phyloP scores from a whole-genome alignment of 2,797 vertebrate species.

The Anguilla megastoma region DNA sequence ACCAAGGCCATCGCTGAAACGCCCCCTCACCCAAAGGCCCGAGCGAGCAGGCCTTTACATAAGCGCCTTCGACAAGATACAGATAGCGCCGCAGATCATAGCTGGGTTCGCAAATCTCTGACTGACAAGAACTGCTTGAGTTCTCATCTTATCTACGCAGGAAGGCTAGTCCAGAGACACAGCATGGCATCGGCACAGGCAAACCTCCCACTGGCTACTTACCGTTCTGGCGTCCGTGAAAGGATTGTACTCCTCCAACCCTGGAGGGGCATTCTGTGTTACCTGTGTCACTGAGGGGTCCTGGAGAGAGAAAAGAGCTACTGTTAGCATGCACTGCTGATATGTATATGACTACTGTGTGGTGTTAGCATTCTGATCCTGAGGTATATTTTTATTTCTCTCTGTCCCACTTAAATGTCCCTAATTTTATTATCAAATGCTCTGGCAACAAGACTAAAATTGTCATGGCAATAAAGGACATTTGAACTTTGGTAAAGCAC shows the following conservation, averaged over 20 bases:
- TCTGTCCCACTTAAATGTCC: too few relatives aligned
- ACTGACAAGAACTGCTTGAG: background rate
- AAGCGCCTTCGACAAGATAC: background rate
- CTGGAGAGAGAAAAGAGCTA: conserved; percentile 64
- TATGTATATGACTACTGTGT: background rate
- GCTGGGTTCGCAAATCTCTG: background rate
- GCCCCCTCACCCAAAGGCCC: background rate
- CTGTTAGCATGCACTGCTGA: background rate
- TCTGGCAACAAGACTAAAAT: too few relatives aligned
- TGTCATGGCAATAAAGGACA: too few relatives aligned
- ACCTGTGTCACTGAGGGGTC: conserved; percentile 96
- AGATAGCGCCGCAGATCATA: background rate
- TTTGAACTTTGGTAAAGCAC: too few relatives aligned
- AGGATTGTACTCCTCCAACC: conserved; percentile 93
- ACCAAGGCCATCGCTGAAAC: background rate
- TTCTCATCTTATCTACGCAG: background rate
- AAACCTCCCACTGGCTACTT: conserved; percentile 52
- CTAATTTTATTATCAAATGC: too few relatives aligned
- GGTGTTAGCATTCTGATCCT: too few relatives aligned
- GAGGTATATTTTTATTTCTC: too few relatives aligned
- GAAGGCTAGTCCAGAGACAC: background rate
- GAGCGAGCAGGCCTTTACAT: background rate
- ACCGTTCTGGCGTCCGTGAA: conserved; percentile 93
- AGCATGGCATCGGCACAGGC: background rate
- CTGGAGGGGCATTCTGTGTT: conserved; percentile 86